phyloP scores from a whole-genome alignment of 2,888 invertebrate genomes.

The Xylota sylvarum region DNA sequence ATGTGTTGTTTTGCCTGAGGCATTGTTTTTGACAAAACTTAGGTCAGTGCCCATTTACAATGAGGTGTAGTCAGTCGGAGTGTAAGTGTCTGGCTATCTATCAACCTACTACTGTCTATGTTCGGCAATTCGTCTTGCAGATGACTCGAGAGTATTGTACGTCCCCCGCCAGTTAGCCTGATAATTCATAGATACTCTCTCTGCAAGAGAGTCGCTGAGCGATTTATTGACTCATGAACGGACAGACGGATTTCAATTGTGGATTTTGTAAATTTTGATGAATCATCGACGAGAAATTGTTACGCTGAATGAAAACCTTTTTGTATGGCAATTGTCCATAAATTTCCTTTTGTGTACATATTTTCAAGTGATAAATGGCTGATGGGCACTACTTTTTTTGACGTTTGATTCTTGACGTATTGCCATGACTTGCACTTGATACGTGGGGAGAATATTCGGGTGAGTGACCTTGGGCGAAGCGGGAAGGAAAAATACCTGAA shows the following conservation, averaged over 20 bases:
- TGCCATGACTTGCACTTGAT: conserved; percentile 59
- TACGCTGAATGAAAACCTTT: conserved; percentile 29
- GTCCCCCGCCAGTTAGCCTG: background rate
- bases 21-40: conserved; percentile 19
- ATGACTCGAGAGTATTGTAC: background rate
- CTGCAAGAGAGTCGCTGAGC: conserved; percentile 3
- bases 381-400: conserved; percentile 34
- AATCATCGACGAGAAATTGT: conserved; percentile 58
- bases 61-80: background rate
- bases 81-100: conserved; percentile 19
- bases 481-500: conserved; percentile 40
- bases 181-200: background rate
- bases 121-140: conserved; percentile 10
- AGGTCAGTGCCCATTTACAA: conserved; percentile 39
- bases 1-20: conserved; percentile 17
- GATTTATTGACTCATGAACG: conserved; percentile 50
- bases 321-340: conserved; percentile 47
- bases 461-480: conserved; percentile 64
- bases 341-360: conserved; percentile 53
- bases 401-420: conserved; percentile 61
- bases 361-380: conserved; percentile 63
- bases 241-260: conserved; percentile 30
- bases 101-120: conserved; percentile 15
- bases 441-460: conserved; percentile 68
- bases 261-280: conserved; percentile 42